Conservation (phyloP, 1,140 invertebrate species). For the Bemisia tabaci region DNA sequence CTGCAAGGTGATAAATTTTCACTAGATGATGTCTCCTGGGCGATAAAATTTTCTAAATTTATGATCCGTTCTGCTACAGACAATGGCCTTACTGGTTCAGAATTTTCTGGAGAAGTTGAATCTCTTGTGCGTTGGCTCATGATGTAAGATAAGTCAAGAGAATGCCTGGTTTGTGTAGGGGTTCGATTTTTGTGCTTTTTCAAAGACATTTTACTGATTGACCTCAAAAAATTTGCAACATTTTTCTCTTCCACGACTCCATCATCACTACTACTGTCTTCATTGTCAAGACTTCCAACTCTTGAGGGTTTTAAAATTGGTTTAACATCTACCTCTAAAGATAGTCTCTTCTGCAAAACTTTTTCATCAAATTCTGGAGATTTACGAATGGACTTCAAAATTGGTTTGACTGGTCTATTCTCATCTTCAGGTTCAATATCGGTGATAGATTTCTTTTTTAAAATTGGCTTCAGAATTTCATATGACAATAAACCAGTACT, state of each 20-base stretch:
- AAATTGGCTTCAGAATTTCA: slow-evolving; percentile 48
- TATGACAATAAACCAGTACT: neutral
- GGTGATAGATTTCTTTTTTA: slow-evolving; percentile 66
- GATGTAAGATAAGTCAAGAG: neutral
- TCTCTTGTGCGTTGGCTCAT: neutral
- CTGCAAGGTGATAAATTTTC: neutral
- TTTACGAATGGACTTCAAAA: slow-evolving; percentile 45
- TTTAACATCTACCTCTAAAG: neutral
- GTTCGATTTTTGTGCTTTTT: neutral
- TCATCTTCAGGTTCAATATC: slow-evolving; percentile 64
- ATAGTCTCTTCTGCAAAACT: neutral
- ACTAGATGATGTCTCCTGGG: slow-evolving; percentile 5
- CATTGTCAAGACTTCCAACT: neutral
- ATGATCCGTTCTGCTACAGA: slow-evolving; percentile 21
- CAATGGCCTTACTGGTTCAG: slow-evolving; percentile 7
- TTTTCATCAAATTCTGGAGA: slow-evolving; percentile 7
- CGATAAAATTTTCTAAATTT: slow-evolving; percentile 18
- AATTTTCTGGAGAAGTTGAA: neutral
- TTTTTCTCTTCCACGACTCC: neutral
- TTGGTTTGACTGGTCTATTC: slow-evolving; percentile 50
- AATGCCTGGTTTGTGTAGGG: neutral
- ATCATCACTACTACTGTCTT: neutral
- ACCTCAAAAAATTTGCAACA: neutral
- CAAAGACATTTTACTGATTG: neutral
- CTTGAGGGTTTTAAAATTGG: neutral